Conservation (phyloP, 2,113 vertebrate genomes). For the Vulpes vulpes region DNA sequence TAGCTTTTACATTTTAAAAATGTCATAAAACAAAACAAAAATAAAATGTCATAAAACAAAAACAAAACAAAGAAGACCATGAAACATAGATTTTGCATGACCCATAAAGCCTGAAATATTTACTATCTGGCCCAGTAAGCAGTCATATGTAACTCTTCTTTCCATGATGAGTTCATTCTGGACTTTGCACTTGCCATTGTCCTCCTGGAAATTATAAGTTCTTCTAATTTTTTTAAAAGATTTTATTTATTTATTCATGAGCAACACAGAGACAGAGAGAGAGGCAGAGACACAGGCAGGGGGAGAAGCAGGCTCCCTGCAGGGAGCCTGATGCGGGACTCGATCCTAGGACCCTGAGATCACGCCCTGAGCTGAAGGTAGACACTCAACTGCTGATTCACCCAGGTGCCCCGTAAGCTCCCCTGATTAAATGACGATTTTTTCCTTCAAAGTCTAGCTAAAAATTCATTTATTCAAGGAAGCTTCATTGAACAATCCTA, state of each 20-base stretch:
- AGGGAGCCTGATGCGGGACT: too few species aligned
- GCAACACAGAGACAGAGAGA: too few species aligned
- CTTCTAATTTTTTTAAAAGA: not conserved
- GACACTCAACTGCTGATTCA: too few species aligned
- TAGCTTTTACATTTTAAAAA: not conserved
- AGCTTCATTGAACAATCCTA: not conserved
- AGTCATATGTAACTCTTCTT: not conserved
- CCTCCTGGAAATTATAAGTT: not conserved
- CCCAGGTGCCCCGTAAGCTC: too few species aligned
- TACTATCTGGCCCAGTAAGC: not conserved
- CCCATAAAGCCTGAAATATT: not conserved
- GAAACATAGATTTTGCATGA: not conserved
- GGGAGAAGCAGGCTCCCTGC: too few species aligned
- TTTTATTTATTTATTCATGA: too few species aligned
- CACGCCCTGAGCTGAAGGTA: too few species aligned
- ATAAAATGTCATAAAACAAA: not conserved
- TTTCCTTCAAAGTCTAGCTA: not conserved
- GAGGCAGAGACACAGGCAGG: too few species aligned
- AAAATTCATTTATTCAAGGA: not conserved
- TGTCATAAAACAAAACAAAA: not conserved
- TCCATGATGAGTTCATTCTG: not conserved
- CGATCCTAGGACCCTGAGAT: too few species aligned
- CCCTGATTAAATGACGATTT: not conserved
- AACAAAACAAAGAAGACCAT: not conserved
- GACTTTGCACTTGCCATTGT: not conserved